phyloP scores from a whole-genome alignment of 2,888 invertebrate genomes.

The Apoda limacodes region DNA sequence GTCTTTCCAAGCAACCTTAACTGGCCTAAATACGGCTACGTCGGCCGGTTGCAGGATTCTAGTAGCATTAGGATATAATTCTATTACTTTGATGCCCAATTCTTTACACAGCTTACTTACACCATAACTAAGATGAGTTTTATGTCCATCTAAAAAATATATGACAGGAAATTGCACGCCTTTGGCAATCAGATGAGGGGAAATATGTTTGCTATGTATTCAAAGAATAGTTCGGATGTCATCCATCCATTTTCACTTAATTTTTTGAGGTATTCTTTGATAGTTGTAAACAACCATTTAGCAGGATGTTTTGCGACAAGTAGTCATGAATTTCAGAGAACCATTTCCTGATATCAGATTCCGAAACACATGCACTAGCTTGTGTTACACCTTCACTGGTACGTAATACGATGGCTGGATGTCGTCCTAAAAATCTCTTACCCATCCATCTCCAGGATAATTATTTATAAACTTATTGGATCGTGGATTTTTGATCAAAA shows the following conservation, averaged over 20 bases:
- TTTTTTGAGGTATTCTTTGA: slow-evolving; percentile 22
- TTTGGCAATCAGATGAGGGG: slow-evolving; percentile 18
- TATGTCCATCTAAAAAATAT: slow-evolving; percentile 26
- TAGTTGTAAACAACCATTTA: slow-evolving; percentile 23
- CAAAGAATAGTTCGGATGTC: slow-evolving; percentile 26
- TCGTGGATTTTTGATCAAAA: slow-evolving; percentile 9
- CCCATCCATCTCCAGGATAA: slow-evolving; percentile 9
- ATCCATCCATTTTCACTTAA: slow-evolving; percentile 28
- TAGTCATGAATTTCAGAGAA: slow-evolving; percentile 12
- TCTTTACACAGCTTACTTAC: slow-evolving; percentile 21
- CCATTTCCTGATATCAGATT: slow-evolving; percentile 9
- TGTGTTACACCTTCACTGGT: slow-evolving; percentile 8
- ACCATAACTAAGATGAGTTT: slow-evolving; percentile 22
- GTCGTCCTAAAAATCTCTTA: slow-evolving; percentile 1
- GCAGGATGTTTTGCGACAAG: slow-evolving; percentile 11
- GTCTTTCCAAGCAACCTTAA: slow-evolving; percentile 16
- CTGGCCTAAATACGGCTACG: slow-evolving; percentile 24
- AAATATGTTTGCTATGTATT: slow-evolving; percentile 24
- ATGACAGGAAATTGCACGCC: slow-evolving; percentile 21
- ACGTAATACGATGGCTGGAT: background rate
- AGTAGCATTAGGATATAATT: slow-evolving; percentile 23
- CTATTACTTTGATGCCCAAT: slow-evolving; percentile 21
- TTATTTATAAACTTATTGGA: slow-evolving; percentile 12
- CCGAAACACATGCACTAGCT: slow-evolving; percentile 8
- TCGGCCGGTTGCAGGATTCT: no score